Conservation (phyloP, 2,113 vertebrate genomes). For the Amazona guildingii region DNA sequence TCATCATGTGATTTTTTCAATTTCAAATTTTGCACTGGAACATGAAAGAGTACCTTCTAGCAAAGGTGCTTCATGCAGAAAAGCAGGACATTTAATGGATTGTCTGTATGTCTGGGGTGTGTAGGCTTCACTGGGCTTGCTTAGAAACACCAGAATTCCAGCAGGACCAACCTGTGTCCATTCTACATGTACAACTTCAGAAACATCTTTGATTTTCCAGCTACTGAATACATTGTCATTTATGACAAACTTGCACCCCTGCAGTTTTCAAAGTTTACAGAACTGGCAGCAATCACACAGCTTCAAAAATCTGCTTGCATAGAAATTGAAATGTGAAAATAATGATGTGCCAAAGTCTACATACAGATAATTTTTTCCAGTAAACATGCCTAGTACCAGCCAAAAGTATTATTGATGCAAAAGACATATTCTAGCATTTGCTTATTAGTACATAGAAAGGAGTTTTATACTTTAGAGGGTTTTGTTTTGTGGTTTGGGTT, state of each 20-base stretch:
- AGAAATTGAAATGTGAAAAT: constrained; percentile 49
- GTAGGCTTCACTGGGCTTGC: not conserved
- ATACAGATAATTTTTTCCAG: not conserved
- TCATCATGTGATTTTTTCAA: not conserved
- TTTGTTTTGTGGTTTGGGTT: not conserved
- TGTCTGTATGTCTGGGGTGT: not conserved
- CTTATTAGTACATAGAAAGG: constrained; percentile 13
- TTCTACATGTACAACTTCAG: not conserved
- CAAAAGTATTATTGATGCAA: constrained; percentile 2
- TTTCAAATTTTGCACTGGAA: not conserved
- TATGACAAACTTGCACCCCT: not conserved
- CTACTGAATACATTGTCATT: not conserved
- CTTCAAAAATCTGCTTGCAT: constrained; percentile 37
- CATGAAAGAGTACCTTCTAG: not conserved
- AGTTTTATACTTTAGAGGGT: not conserved
- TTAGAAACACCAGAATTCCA: not conserved
- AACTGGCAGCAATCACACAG: constrained; percentile 17
- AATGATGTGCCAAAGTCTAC: constrained; percentile 24
- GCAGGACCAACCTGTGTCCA: not conserved
- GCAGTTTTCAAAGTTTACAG: constrained; percentile 40
- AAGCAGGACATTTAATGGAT: not conserved
- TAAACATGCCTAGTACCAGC: constrained; percentile 1
- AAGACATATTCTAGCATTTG: constrained; percentile 33
- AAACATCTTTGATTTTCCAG: not conserved
- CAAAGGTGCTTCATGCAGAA: not conserved